phyloP scores from a whole-genome alignment of 2,888 invertebrate species.

The Tineola bisselliella region DNA sequence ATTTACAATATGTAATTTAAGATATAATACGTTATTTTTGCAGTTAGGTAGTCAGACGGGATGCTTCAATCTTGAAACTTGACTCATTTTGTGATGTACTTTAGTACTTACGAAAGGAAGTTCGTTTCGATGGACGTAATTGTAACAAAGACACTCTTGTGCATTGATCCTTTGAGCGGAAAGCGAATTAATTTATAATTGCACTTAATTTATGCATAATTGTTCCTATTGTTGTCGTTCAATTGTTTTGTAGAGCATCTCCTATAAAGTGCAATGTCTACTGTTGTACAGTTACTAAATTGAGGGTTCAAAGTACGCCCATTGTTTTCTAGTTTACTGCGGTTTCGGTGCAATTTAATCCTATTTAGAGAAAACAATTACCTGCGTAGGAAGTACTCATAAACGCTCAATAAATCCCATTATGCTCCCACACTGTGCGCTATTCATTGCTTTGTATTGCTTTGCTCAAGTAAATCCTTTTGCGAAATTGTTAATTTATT shows the following conservation, averaged over 20 bases:
- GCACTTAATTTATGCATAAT: not conserved
- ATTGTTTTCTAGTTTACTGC: constrained; percentile 4
- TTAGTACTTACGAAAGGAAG: constrained; percentile 7
- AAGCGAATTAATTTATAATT: not conserved
- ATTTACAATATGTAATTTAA: too few species aligned
- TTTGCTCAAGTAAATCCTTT: not conserved
- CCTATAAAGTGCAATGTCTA: too few species aligned
- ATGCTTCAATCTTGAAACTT: constrained; percentile 4
- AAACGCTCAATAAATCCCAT: constrained; percentile 12
- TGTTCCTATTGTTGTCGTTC: not conserved
- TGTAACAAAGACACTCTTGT: constrained; percentile 2
- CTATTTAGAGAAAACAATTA: constrained; percentile 12
- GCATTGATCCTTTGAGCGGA: not conserved
- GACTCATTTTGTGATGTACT: constrained; percentile 1
- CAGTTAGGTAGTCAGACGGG: not conserved
- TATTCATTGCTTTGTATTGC: not conserved
- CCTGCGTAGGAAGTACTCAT: constrained; percentile 11
- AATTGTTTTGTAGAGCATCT: not conserved
- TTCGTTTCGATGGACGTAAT: not conserved
- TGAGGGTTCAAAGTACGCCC: not conserved
- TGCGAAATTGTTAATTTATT: not conserved
- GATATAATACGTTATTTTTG: not conserved
- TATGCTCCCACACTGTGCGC: constrained; percentile 8
- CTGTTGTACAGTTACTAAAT: not conserved
- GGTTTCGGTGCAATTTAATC: constrained; percentile 10